Conservation (phyloP, 2,888 invertebrate genomes). For the Macaria liturata region DNA sequence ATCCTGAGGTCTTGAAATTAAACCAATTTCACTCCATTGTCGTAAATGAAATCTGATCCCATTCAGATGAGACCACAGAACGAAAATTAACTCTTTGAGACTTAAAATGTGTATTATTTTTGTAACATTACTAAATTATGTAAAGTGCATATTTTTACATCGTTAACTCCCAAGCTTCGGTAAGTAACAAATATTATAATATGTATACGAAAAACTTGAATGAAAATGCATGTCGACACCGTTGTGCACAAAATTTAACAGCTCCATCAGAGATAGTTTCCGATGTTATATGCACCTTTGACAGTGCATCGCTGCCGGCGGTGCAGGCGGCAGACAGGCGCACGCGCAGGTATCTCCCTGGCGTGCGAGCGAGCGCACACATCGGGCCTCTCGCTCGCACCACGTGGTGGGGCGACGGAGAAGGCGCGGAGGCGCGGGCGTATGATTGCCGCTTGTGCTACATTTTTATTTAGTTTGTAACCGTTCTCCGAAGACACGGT, state of each 20-base stretch:
- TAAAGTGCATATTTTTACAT: too few relatives aligned
- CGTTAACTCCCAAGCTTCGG: too few relatives aligned
- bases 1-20: slow-evolving; percentile 4
- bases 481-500: slow-evolving; percentile 62
- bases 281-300: slow-evolving; percentile 68
- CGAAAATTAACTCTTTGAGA: too few relatives aligned
- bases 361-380: slow-evolving; percentile 42
- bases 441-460: slow-evolving; percentile 77
- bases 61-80: too few relatives aligned
- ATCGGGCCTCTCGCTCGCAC: slow-evolving; percentile 58
- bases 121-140: too few relatives aligned
- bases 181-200: too few relatives aligned
- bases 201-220: slow-evolving; percentile 8
- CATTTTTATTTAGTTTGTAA: slow-evolving; percentile 83
- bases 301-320: slow-evolving; percentile 74
- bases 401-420: slow-evolving; percentile 71
- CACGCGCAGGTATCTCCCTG: slow-evolving; percentile 76
- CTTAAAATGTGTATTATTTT: too few relatives aligned
- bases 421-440: slow-evolving; percentile 64
- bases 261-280: slow-evolving; percentile 43
- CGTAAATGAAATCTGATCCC: too few relatives aligned
- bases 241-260: slow-evolving; percentile 42
- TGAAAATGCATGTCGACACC: slow-evolving; percentile 34
- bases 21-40: slow-evolving; percentile 7
- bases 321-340: slow-evolving; percentile 66